Base-by-base conservation (phyloP, 2,888 invertebrate genomes). In the Sinohyriopsis cumingii region DNA sequence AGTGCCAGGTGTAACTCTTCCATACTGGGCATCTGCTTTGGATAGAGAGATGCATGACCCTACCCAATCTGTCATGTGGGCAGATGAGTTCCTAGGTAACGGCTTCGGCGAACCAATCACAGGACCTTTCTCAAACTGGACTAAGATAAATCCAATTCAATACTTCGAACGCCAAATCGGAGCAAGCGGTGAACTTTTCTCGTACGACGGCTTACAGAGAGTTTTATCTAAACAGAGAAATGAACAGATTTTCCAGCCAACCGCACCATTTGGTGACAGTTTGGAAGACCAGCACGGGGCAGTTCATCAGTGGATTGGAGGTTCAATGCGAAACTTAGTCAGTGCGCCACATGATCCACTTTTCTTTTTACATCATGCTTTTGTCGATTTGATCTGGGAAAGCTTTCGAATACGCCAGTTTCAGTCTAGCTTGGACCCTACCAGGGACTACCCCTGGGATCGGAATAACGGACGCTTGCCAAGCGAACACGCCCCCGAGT, bases 321-420 rank as follows among this genome's bases (percentile, higher is more conserved):
- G 85, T 0, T 73, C 77, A 5, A 81, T 85, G 82, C 75, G 67
- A 15, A 67, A 67, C 15, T 65, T 84, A 28, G 75, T 82, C 63
- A 77, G 75, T 0, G 81, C 85, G 1, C 72, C 82, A 4, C 70
- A 65, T 65, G 85, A 85, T 62, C 82, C 83, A 0, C 62, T 81
- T 56, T 85, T 84, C 69, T 85, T 79, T 72, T 65, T 82, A 33
- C 80, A 82, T 63, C 82, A 83, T 65, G 67, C 77, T 4, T 84
- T 76, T 65, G 78, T 83, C 18, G 84, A 85, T 64, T 73, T 77
- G 63, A 69, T 84, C 5, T 84, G 83, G 83, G 78, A 82, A 61
- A 63, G 73, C 33, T 85, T 83, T 68, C 65, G 81, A 19, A 59
- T 57, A 12, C 25, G 45, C 7, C 77, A 77, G 53, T 9, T 28